Evolutionary conservation across 2,797 vertebrate species (phyloP).

Genomic region (Oophaga sylvatica): DNA sequence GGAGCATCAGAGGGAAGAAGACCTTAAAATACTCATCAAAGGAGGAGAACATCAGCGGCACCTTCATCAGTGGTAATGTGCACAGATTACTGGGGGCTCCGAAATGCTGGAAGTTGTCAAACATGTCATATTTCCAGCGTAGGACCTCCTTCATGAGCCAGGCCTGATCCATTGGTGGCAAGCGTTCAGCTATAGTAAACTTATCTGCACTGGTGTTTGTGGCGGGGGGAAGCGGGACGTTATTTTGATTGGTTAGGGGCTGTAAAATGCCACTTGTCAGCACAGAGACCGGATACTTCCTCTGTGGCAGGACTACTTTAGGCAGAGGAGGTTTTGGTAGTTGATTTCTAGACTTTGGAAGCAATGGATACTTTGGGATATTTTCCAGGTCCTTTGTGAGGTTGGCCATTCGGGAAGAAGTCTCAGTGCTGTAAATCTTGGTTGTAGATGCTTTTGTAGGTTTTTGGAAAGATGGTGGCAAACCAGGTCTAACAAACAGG

Average conservation of each 20-base stretch:
- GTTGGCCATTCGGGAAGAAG: conserved; percentile 76
- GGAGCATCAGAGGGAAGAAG: conserved; percentile 80
- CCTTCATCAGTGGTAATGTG: conserved; percentile 70
- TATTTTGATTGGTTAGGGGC: conserved; percentile 28
- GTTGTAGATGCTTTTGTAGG: conserved; percentile 72
- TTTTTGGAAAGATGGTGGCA: conserved; percentile 66
- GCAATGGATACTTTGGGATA: conserved; percentile 38
- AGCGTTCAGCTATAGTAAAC: not conserved
- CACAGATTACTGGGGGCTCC: conserved; percentile 74
- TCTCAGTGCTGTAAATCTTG: conserved; percentile 77
- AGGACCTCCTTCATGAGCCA: conserved; percentile 76
- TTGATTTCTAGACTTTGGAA: conserved; percentile 69
- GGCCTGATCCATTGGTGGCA: conserved; percentile 65
- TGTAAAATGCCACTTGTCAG: conserved; percentile 34
- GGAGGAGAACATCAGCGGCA: conserved; percentile 74
- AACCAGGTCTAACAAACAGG: conserved; percentile 75
- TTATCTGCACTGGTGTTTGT: not conserved
- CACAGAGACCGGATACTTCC: not conserved
- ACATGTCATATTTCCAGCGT: conserved; percentile 80
- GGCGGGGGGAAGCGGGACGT: not conserved
- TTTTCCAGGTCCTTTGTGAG: conserved; percentile 78
- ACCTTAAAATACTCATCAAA: conserved; percentile 78
- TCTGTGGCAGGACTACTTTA: conserved; percentile 54
- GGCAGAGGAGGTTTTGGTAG: rapidly evolving
- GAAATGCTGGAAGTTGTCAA: conserved; percentile 69